Conservation (phyloP, 2,113 vertebrate species). For the Barnardius zonarius region DNA sequence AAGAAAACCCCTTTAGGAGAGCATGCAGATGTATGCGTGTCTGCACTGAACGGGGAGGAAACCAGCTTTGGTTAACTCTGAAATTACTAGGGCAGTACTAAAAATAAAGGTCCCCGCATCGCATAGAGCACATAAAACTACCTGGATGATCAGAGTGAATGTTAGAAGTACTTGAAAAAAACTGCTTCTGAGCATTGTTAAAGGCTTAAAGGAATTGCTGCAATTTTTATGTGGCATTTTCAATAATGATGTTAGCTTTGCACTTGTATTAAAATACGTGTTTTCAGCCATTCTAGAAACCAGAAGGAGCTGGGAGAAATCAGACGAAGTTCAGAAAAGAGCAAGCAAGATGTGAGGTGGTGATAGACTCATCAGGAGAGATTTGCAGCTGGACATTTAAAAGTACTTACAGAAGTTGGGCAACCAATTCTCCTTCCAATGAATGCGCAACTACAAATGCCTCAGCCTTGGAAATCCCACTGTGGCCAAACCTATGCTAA, state of each 20-base stretch:
- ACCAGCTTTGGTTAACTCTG: background rate
- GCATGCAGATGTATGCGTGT: background rate
- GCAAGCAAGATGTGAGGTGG: background rate
- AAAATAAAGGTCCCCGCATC: background rate
- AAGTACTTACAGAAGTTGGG: background rate
- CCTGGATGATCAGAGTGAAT: background rate
- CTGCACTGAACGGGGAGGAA: background rate
- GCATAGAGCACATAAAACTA: background rate
- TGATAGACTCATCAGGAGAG: background rate
- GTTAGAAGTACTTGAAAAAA: background rate
- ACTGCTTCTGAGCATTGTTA: background rate
- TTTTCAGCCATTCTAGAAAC: background rate
- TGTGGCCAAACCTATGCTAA: background rate
- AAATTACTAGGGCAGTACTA: background rate
- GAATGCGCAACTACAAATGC: background rate
- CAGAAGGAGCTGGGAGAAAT: background rate
- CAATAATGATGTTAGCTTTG: background rate
- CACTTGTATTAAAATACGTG: rapidly evolving
- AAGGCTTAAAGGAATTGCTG: background rate
- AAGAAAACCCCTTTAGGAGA: slow-evolving; percentile 21
- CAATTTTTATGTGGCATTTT: background rate
- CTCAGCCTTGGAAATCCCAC: background rate
- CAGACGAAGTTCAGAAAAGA: background rate
- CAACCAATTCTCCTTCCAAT: background rate
- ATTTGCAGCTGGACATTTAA: background rate